Percentiles rank a stretch among this genome's conserved stretches.
phyloP scores from a whole-genome alignment of 2,113 vertebrate genomes.

The Dolichallabes microphthalmus region DNA sequence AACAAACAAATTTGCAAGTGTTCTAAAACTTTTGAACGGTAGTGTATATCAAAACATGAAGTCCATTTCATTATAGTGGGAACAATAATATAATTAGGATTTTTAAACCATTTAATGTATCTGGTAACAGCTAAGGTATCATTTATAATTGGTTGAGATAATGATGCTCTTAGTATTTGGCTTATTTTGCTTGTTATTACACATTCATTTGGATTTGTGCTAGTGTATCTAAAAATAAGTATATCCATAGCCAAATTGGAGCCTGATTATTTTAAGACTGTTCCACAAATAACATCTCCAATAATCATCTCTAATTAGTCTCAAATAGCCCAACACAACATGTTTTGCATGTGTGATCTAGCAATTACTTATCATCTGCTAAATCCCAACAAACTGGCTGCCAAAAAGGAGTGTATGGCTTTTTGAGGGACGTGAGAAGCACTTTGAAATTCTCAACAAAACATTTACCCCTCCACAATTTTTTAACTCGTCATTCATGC shows the following conservation, averaged over 20 bases:
- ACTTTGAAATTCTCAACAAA: slow-evolving; percentile 17
- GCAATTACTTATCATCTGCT: slow-evolving; percentile 34
- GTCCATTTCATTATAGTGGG: not conserved
- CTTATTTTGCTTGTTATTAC: not conserved
- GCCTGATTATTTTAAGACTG: not conserved
- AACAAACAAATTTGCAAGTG: too few species aligned
- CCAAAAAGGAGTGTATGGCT: slow-evolving; percentile 24
- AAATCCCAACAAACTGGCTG: slow-evolving; percentile 39
- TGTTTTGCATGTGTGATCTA: slow-evolving; percentile 24
- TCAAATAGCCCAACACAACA: slow-evolving; percentile 22
- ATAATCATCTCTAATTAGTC: slow-evolving; percentile 38
- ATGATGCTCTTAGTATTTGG: not conserved
- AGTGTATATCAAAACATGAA: not conserved
- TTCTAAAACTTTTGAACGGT: too few species aligned
- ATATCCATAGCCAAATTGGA: slow-evolving; percentile 2
- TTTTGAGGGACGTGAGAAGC: slow-evolving; percentile 24
- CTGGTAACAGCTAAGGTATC: not conserved
- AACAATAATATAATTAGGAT: not conserved
- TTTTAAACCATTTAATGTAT: not conserved
- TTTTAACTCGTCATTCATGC: slow-evolving; percentile 30
- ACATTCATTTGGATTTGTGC: not conserved
- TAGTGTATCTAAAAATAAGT: not conserved
- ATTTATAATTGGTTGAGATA: not conserved
- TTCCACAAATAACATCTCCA: not conserved
- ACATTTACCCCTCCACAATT: not conserved